Evolutionary conservation across 1,140 invertebrate genomes (phyloP), one percentile per base, ranked within the genome.

Genomic region (Zaprionus tsacasi): DNA sequence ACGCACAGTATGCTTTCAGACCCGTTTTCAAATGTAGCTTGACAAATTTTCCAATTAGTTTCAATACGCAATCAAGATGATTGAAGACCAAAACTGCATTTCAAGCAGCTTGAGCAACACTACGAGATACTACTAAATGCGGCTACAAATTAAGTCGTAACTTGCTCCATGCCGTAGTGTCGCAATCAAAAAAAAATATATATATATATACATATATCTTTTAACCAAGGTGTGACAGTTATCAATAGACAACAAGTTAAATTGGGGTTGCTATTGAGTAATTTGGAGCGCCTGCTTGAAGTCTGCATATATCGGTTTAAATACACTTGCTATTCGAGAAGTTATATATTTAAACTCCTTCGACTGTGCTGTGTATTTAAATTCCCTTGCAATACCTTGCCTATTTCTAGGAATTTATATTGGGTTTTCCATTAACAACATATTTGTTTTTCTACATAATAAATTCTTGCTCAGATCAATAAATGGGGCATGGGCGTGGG

Each of bases 51-150:
- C 11, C 45, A 50, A 50, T 50, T 50, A 21, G 17, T 50, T 50
- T 50, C 45, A 50, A 50, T 21, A 50, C 45, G 45, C 45, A 50
- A 50, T 50, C 45, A 50, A 25, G 45, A 50, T 50, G 45, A 50
- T 50, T 50, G 15, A 50, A 25, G 45, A 50, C 45, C 21, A 21
- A 50, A 50, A 17, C 21, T 50, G 45, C 45, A 50, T 50, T 25
- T 50, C 21, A 50, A 50, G 45, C 45, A 50, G 45, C 21, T 50
- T 50, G 10, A 25, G 45, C 11, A 17, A 25, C 21, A 12, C 45
- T 21, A 21, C 21, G 1, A 21, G 1, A 21, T 21, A 21, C 21
- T 21, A 21, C 21, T 25, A 12, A 50, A 50, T 8, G 10, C 17
- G 17, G 45, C n/a, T 50, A 25, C 2, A 50, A 50, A 50, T 50